Percentiles rank a stretch among this genome's conserved stretches.
phyloP scores from a whole-genome alignment of 37 sponge, comb jelly and placozoan genomes.

The Axinella damicornis region DNA sequence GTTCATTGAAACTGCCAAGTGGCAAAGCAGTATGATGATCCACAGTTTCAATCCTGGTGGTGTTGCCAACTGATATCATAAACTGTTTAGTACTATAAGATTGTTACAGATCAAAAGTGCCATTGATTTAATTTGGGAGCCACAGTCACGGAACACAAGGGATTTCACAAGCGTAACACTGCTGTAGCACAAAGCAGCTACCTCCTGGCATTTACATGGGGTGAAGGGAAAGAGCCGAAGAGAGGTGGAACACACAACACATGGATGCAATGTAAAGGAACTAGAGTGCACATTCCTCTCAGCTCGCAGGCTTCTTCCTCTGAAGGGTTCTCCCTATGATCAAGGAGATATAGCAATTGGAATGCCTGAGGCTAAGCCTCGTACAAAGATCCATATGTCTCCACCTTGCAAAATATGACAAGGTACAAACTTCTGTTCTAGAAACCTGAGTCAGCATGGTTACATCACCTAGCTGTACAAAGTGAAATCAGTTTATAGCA shows the following conservation, averaged over 20 bases:
- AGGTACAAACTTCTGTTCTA: no score
- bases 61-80: conserved; percentile 25
- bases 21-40: not conserved
- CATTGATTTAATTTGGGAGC: conserved; percentile 21
- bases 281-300: conserved; percentile 28
- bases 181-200: conserved; percentile 37
- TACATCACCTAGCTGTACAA: conserved; percentile 19
- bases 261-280: conserved; percentile 45
- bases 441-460: no score
- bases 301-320: not conserved
- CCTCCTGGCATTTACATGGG: conserved; percentile 56
- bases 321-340: no score
- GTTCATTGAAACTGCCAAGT: conserved; percentile 14
- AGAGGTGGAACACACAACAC: conserved; percentile 51
- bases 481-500: no score
- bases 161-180: conserved; percentile 37
- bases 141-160: not conserved
- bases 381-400: no score
- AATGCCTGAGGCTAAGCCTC: no score
- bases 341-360: no score
- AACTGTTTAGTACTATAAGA: not conserved
- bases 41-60: conserved; percentile 24
- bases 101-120: conserved; percentile 30
- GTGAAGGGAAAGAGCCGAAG: conserved; percentile 26
- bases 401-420: no score